phyloP scores from a whole-genome alignment of 1,140 invertebrate genomes.

The Hycleus cichorii region DNA sequence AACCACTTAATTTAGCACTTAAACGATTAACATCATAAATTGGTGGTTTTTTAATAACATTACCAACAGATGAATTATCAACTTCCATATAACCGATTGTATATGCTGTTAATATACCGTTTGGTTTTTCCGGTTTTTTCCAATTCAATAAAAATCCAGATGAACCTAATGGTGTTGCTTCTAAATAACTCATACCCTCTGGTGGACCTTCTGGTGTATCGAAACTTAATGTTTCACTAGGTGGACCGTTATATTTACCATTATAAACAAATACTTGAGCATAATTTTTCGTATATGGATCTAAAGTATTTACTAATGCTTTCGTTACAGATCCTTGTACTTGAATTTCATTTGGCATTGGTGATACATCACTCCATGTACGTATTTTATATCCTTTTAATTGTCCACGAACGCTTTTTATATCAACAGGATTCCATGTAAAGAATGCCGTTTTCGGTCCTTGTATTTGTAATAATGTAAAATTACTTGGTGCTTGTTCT shows the following conservation, averaged over 20 bases:
- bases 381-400: slow-evolving; percentile 94
- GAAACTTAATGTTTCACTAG: slow-evolving; percentile 77
- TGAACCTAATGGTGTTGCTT: slow-evolving; percentile 78
- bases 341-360: slow-evolving; percentile 62
- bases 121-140: slow-evolving; percentile 87
- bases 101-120: slow-evolving; percentile 89
- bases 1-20: slow-evolving; percentile 75
- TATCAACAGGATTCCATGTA: slow-evolving; percentile 74
- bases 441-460: slow-evolving; percentile 69
- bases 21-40: slow-evolving; percentile 68
- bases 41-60: slow-evolving; percentile 54
- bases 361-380: slow-evolving; percentile 75
- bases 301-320: slow-evolving; percentile 75
- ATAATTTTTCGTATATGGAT: slow-evolving; percentile 83
- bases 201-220: slow-evolving; percentile 89
- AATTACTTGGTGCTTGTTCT: slow-evolving; percentile 72
- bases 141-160: slow-evolving; percentile 83
- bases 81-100: slow-evolving; percentile 83
- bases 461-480: slow-evolving; percentile 66
- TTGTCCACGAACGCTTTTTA: slow-evolving; percentile 76
- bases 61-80: slow-evolving; percentile 57
- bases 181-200: slow-evolving; percentile 73
- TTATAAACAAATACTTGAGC: slow-evolving; percentile 88
- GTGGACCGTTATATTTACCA: slow-evolving; percentile 81
- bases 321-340: slow-evolving; percentile 65